Conservation (phyloP, 2,888 invertebrate genomes). For the Microctonus hyperodae region DNA sequence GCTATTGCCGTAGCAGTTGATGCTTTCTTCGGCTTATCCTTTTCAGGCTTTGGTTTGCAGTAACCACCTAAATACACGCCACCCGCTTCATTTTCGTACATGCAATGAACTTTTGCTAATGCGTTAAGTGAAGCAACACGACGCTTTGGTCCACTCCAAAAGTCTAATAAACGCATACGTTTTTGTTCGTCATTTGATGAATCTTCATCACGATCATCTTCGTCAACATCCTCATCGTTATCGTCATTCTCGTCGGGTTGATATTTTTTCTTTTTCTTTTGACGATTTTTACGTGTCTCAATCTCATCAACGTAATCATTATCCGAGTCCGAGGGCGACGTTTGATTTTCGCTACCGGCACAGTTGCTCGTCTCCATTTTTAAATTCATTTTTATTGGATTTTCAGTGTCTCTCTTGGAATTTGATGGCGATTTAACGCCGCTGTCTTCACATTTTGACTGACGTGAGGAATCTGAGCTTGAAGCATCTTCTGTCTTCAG, state of each 20-base stretch:
- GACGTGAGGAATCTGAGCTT: conserved; percentile 31
- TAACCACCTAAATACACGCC: conserved; percentile 70
- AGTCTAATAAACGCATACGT: conserved; percentile 71
- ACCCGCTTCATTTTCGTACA: conserved; percentile 87
- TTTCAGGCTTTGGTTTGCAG: conserved; percentile 66
- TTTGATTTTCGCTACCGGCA: conserved; percentile 36
- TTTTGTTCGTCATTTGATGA: conserved; percentile 54
- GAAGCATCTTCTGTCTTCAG: conserved; percentile 41
- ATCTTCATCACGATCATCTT: conserved; percentile 40
- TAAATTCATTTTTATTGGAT: conserved; percentile 43
- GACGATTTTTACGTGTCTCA: conserved; percentile 58
- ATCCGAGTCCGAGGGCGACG: conserved; percentile 44
- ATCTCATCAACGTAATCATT: conserved; percentile 59
- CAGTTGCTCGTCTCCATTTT: conserved; percentile 45
- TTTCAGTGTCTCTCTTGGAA: conserved; percentile 47
- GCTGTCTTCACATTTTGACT: conserved; percentile 36
- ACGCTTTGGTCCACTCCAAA: conserved; percentile 81
- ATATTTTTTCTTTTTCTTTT: conserved; percentile 65
- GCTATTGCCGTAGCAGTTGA: background rate
- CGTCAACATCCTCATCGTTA: conserved; percentile 16
- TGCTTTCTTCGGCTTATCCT: conserved; percentile 64
- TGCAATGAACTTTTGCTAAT: conserved; percentile 86
- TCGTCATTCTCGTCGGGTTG: conserved; percentile 32
- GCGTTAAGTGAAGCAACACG: conserved; percentile 90
- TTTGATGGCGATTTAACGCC: conserved; percentile 36